Base-by-base conservation (phyloP, 1,140 invertebrate genomes). In the Brachionus paranguensis region DNA sequence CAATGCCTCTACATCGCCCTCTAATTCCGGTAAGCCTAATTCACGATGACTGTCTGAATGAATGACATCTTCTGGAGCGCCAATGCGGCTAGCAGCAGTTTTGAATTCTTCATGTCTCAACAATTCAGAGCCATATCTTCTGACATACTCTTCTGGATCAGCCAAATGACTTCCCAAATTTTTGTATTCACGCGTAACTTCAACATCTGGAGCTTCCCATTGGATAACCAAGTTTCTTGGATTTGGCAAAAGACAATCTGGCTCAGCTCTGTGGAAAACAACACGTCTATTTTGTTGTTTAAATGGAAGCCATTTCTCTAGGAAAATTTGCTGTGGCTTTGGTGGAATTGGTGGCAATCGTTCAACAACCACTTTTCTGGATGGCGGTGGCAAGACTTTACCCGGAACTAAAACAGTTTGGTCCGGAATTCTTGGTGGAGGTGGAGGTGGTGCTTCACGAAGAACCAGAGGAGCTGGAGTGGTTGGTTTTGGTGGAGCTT, bases 261-360 rank as follows among this genome's bases (percentile, higher is more conserved):
- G 29, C 20, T 50, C 41, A 47, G 68, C 41, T 24, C 10, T 20
- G 43, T 84, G 70, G 60, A 20, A 84, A 78, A 84, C 53, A 74
- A 84, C 81, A 17, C 68, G 24, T 76, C 83, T 53, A 12, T 79
- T 78, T 47, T 45, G 50, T 65, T 79, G 84, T 33, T 79, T 79
- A 27, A 78, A 84, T 47, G 53, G 53, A 29, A 84, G 33, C 84
- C 84, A 84, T 47, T 68, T 72, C 70, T 84, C 84, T 4, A 84
- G 24, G 33, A 79, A 74, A 12, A 84, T 45, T 29, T 43, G 33
- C 29, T 55, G 53, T 24, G 84, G 84, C 41, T 84, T 84, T 12
- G 72, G 76, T 47, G 72, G 84, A 43, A 84, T 47, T 33, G 72
- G 37, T 65, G 84, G 84, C 24, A 84, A 50, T 17, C 64, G 33